phyloP scores from a whole-genome alignment of 2,113 vertebrate species.

The Anseranas semipalmata region DNA sequence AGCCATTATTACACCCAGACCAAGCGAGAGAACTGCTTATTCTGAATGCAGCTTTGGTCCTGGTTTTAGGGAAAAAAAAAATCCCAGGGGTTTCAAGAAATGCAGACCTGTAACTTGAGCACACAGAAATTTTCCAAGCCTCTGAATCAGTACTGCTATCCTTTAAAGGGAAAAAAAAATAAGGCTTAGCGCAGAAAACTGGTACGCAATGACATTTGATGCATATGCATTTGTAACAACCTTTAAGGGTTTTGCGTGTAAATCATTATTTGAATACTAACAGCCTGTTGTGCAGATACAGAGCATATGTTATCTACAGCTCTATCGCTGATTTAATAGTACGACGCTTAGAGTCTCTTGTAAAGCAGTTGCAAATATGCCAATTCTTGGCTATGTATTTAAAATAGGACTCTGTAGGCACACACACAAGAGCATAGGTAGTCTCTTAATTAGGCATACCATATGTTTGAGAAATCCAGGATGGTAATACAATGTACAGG shows the following conservation, averaged over 20 bases:
- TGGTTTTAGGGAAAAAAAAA: not conserved
- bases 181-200: not conserved
- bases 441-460: not conserved
- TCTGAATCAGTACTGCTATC: not conserved
- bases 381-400: not conserved
- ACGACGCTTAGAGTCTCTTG: not conserved
- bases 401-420: not conserved
- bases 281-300: not conserved
- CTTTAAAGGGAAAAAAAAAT: not conserved
- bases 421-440: not conserved
- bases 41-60: not conserved
- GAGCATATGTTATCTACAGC: not conserved
- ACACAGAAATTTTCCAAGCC: not conserved
- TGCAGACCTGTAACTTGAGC: not conserved
- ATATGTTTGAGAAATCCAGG: not conserved
- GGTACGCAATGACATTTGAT: not conserved
- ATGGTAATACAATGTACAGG: accelerated
- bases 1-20: not conserved
- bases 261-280: not conserved
- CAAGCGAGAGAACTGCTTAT: not conserved
- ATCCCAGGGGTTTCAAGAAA: not conserved
- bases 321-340: not conserved
- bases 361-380: not conserved
- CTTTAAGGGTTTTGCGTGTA: not conserved
- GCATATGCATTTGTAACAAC: not conserved